Conservation (phyloP, 2,888 invertebrate species). For the Neoaliturus tenellus region DNA sequence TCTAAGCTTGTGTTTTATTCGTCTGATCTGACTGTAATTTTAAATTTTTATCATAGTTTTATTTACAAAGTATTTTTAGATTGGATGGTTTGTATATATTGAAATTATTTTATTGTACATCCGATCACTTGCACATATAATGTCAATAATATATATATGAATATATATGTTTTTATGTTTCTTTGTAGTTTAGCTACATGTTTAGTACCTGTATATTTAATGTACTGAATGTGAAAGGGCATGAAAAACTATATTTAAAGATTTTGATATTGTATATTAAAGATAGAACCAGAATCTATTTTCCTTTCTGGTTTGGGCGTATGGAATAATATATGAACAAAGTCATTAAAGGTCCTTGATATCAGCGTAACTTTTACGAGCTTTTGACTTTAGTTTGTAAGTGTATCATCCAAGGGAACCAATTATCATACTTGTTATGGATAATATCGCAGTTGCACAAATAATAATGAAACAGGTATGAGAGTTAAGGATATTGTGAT, state of each 20-base stretch:
- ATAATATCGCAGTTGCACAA: too few species aligned
- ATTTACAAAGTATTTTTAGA: slow-evolving; percentile 26
- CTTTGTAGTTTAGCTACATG: neutral
- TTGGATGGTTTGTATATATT: neutral
- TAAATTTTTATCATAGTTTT: slow-evolving; percentile 3
- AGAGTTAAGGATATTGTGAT: neutral
- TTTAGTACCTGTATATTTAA: neutral
- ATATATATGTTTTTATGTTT: neutral
- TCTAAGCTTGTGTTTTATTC: neutral
- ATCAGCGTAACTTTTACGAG: neutral
- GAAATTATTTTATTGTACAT: neutral
- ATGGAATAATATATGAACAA: neutral
- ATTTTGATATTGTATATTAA: neutral
- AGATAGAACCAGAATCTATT: neutral
- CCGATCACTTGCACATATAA: slow-evolving; percentile 1
- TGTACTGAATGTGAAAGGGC: neutral
- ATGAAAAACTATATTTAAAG: neutral
- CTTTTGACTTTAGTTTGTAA: neutral
- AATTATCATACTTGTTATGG: neutral
- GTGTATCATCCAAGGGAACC: neutral
- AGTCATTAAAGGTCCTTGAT: neutral
- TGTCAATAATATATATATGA: neutral
- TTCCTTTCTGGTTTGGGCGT: too few species aligned
- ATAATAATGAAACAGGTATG: neutral
- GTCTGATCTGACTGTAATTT: neutral